Percentiles rank a stretch among this genome's conserved stretches.
Evolutionary conservation across 2,888 invertebrate genomes (phyloP).

Genomic region (Lepas anatifera): DNA sequence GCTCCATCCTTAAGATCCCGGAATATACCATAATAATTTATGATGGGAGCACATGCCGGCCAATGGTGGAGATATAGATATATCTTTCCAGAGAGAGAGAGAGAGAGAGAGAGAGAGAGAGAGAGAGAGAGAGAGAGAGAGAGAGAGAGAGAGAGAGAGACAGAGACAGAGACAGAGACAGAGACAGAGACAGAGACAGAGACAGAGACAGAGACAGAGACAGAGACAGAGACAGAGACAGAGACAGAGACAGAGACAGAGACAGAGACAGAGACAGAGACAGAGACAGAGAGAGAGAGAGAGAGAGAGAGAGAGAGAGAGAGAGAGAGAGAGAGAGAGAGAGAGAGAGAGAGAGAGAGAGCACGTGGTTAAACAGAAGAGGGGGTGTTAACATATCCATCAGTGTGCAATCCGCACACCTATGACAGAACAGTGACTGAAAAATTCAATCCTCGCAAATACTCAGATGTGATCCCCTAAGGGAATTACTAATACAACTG

Average conservation of each 20-base stretch:
- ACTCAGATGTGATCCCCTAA: too few relatives aligned
- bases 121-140: not conserved
- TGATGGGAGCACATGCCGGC: too few relatives aligned
- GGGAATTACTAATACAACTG: too few relatives aligned
- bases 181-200: not conserved
- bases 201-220: not conserved
- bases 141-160: not conserved
- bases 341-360: slow-evolving; percentile 4
- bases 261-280: not conserved
- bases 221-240: not conserved
- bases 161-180: not conserved
- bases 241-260: not conserved
- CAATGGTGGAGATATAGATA: too few relatives aligned
- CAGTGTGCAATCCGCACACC: too few relatives aligned
- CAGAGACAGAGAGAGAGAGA: not conserved
- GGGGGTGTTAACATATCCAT: too few relatives aligned
- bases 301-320: not conserved
- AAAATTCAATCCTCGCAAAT: too few relatives aligned
- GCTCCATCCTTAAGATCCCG: too few relatives aligned
- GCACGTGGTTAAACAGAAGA: too few relatives aligned
- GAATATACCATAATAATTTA: too few relatives aligned
- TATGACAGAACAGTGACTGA: too few relatives aligned
- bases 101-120: slow-evolving; percentile 5
- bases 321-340: not conserved
- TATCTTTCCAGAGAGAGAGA: not conserved